Evolutionary conservation across 2,888 invertebrate species (phyloP), one percentile per base, ranked within the genome.

Genomic region (Chloroclysta siterata): DNA sequence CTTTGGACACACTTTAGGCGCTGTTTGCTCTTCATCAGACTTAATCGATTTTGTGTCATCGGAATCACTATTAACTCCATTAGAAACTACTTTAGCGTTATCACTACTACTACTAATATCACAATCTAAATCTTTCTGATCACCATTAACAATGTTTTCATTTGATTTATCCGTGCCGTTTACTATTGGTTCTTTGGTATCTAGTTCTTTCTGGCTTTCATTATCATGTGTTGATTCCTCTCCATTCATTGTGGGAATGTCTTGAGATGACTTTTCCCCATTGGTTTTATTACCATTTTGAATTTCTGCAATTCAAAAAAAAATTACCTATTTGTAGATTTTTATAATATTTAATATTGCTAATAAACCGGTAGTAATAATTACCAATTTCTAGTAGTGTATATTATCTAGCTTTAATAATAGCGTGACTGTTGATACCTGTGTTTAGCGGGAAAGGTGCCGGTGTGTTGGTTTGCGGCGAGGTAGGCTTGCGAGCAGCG

Each of bases 31-130:
- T 76, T 89, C 88, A 69, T 90, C 87, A 75, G 89, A 87, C 78
- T 88, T 89, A 80, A 71, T 86, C 29, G 83, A 88, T 83, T 91
- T 90, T 63, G 81, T 76, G 70, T 89, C 88, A 73, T 89, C 88
- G 70, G 85, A 82, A 83, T 91, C 87, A 83, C 86, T 88, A 78
- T 80, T 86, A 76, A 86, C 80, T 79, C 93, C 93, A 84, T 93
- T 93, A 89, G 88, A 84, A 84, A 90, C 90, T 92, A 92, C 71
- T 87, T 89, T 92, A 89, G 82, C 78, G 82, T 84, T 89, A 88
- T 86, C 83, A 89, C 83, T 92, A 92, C 87, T 89, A 85, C 89
- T 89, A 86, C 89, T 92, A 93, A 92, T 93, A 93, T 93, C 93
- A 92, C 93, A 93, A 85, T 90, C 89, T 81, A 84, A 84, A 82